Conservation (phyloP, 1,140 invertebrate genomes). For the Tribolium madens region DNA sequence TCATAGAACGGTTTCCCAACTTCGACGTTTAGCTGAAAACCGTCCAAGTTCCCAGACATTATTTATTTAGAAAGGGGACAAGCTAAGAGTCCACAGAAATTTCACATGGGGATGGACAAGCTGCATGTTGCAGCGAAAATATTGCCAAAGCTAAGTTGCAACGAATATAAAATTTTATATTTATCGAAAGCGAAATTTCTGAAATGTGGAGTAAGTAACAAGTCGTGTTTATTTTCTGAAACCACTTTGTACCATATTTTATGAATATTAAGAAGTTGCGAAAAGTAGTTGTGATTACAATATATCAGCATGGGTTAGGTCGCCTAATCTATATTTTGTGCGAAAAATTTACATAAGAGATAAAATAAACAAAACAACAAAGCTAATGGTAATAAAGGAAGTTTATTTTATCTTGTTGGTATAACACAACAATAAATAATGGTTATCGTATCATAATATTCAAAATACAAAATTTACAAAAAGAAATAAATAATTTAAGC, state of each 20-base stretch:
- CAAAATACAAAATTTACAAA: too few species aligned
- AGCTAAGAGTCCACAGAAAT: constrained; percentile 7
- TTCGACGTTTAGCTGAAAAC: neutral
- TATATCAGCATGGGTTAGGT: neutral
- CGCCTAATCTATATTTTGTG: neutral
- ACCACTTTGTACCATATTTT: neutral
- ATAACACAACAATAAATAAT: neutral
- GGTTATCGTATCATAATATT: too few species aligned
- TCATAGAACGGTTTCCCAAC: neutral
- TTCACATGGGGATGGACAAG: neutral
- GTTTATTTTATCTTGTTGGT: neutral
- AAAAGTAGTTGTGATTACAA: neutral
- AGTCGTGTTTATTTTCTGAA: neutral
- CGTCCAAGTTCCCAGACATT: constrained; percentile 26
- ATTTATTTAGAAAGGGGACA: constrained; percentile 25
- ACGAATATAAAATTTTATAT: neutral
- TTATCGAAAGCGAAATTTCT: neutral
- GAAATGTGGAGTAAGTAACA: neutral
- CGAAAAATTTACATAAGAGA: neutral
- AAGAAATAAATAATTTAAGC: too few species aligned
- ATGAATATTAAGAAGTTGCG: neutral
- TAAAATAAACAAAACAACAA: neutral
- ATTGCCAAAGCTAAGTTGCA: neutral
- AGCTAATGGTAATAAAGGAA: neutral
- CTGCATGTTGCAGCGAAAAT: constrained; percentile 1